Base-by-base conservation (phyloP, 1,140 invertebrate genomes). In the Lasioglossum baleicum region DNA sequence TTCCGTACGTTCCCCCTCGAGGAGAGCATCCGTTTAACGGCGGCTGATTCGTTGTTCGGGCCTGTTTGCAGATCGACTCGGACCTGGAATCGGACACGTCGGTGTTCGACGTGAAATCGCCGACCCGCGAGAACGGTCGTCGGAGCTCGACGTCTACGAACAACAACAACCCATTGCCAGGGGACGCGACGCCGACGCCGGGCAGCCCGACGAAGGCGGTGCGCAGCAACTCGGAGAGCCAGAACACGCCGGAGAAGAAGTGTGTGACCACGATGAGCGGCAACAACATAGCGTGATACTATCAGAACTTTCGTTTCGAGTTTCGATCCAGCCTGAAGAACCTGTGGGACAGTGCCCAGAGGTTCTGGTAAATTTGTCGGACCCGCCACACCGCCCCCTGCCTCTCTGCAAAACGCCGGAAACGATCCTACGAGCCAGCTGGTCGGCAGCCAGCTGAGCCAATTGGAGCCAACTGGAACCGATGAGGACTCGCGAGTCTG, bases 241-340 rank as follows among this genome's bases (percentile, higher is more conserved):
- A 94, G 83, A 93, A 94, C 81, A 93, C 93, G 74, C 91, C 93
- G 58, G 94, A 94, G 89, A 94, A 92, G 81, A 94, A 94, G 86
- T 94, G 94, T 88, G 92, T 94, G 72, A 95, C 95, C 82, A 95
- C 95, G 75, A 95, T 95, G 95, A 95, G 95, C 83, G 95, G 95
- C 75, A 95, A 94, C 92, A 95, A 95, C 88, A 95, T 95, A 93
- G 95, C 95, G 94, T 95, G 95, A 95, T 91, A 93, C 91, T 91
- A 93, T 87, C 90, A 91, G 93, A 92, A 92, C 69, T 85, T 93
- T 75, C 90, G 91, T 75, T 89, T 90, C 78, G 90, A 92, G 83
- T 91, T 92, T 88, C 89, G 87, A 86, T 89, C 89, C 71, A 92
- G 87, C 83, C 77, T 92, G 82, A 92, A 88, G 80, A 90, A 87